Evolutionary conservation across 2,113 vertebrate species (phyloP).

Genomic region (Rynchops niger): DNA sequence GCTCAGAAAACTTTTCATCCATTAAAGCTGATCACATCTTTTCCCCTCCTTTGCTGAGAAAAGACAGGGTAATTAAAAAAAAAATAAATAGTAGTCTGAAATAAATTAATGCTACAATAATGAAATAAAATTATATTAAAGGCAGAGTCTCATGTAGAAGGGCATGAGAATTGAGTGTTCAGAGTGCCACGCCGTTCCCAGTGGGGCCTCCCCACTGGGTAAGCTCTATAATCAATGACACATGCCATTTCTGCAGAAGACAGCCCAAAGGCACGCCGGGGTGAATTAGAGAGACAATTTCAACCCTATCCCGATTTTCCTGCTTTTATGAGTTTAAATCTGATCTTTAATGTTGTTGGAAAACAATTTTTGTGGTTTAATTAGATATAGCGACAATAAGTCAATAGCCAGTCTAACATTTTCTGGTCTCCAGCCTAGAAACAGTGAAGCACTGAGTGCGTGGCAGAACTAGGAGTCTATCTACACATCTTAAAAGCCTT

Average conservation of each 20-base stretch:
- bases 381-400: not conserved
- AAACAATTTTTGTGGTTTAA: conserved; percentile 11
- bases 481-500: not conserved
- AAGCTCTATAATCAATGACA: conserved; percentile 1
- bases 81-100: not conserved
- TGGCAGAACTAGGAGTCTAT: not conserved
- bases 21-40: not conserved
- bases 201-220: not conserved
- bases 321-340: conserved; percentile 10
- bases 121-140: not conserved
- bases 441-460: not conserved
- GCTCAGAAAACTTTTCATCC: not conserved
- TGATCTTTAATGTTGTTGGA: not conserved
- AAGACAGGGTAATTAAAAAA: not conserved
- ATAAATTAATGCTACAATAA: not conserved
- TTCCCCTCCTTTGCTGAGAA: not conserved
- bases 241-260: not conserved
- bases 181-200: not conserved
- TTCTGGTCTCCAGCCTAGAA: not conserved
- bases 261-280: not conserved
- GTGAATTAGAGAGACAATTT: not conserved
- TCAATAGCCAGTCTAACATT: not conserved
- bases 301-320: not conserved
- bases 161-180: not conserved
- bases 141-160: not conserved